phyloP scores from a whole-genome alignment of 2,888 invertebrate genomes.

The Chaitophorus viminalis region DNA sequence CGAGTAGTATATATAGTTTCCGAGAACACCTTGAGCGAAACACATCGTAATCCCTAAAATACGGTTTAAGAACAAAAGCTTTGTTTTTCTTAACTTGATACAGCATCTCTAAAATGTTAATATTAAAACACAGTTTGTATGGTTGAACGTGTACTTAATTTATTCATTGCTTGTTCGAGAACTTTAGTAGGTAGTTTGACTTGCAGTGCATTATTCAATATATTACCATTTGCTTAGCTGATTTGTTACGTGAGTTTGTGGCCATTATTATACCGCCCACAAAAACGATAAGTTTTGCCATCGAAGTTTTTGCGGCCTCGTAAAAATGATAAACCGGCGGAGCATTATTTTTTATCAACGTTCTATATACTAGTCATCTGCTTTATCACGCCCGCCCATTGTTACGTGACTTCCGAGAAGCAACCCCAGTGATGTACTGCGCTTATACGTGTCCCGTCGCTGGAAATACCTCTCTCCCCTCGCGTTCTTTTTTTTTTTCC shows the following conservation, averaged over 20 bases:
- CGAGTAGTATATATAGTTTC: background rate
- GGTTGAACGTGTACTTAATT: conserved; percentile 11
- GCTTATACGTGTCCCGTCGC: conserved; percentile 50
- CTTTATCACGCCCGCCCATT: conserved; percentile 57
- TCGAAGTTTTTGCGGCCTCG: conserved; percentile 60
- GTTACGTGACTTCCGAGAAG: conserved; percentile 57
- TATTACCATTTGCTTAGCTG: conserved; percentile 9
- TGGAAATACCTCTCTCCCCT: conserved; percentile 15
- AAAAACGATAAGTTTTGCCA: conserved; percentile 52
- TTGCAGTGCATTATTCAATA: conserved; percentile 26
- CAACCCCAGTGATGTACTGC: conserved; percentile 55
- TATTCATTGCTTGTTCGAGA: conserved; percentile 50
- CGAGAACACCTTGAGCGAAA: conserved; percentile 18
- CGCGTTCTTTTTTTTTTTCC: background rate
- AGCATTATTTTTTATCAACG: conserved; percentile 60
- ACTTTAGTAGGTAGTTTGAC: conserved; percentile 5
- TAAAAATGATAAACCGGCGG: conserved; percentile 59
- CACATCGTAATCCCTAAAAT: conserved; percentile 5
- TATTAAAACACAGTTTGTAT: background rate
- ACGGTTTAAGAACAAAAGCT: conserved; percentile 22
- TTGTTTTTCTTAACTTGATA: conserved; percentile 20
- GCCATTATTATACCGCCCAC: conserved; percentile 21
- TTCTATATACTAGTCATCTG: conserved; percentile 40
- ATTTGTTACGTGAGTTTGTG: conserved; percentile 45
- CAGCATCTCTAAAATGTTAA: conserved; percentile 6